Evolutionary conservation across 1,140 invertebrate species (phyloP).

Genomic region (Piezodorus guildinii): DNA sequence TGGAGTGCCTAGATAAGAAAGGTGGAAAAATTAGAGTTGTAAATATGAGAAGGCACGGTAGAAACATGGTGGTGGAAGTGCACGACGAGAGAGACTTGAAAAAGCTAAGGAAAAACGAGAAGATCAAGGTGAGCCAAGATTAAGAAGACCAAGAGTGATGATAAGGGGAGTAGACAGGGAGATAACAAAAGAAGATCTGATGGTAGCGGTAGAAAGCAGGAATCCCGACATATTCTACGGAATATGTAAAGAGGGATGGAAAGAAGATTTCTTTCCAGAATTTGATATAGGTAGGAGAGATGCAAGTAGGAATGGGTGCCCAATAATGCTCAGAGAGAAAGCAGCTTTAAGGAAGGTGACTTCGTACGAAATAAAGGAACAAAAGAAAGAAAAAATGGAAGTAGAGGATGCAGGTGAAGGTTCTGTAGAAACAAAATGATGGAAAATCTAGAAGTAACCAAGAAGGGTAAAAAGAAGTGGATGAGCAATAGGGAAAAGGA

Average conservation of each 20-base stretch:
- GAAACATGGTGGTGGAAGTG: neutral
- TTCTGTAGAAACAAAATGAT: too few species aligned
- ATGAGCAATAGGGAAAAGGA: too few species aligned
- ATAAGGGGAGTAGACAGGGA: neutral
- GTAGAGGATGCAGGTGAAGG: too few species aligned
- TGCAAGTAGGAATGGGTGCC: neutral
- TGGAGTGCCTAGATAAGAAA: neutral
- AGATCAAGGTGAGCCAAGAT: neutral
- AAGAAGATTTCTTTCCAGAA: neutral
- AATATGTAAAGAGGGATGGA: neutral
- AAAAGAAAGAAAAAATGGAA: too few species aligned
- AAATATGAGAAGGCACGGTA: neutral
- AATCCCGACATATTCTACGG: too few species aligned
- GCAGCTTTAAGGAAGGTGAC: neutral
- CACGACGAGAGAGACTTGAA: neutral
- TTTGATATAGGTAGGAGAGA: neutral
- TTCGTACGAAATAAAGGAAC: too few species aligned
- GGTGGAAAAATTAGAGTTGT: neutral
- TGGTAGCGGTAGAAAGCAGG: too few species aligned
- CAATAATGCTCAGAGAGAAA: neutral
- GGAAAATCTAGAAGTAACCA: too few species aligned
- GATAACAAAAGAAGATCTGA: neutral
- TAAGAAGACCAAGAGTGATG: neutral
- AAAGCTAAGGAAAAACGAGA: neutral
- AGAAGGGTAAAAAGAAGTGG: too few species aligned